Evolutionary conservation across 2,797 vertebrate genomes (phyloP).

Genomic region (Calcarius lapponicus): DNA sequence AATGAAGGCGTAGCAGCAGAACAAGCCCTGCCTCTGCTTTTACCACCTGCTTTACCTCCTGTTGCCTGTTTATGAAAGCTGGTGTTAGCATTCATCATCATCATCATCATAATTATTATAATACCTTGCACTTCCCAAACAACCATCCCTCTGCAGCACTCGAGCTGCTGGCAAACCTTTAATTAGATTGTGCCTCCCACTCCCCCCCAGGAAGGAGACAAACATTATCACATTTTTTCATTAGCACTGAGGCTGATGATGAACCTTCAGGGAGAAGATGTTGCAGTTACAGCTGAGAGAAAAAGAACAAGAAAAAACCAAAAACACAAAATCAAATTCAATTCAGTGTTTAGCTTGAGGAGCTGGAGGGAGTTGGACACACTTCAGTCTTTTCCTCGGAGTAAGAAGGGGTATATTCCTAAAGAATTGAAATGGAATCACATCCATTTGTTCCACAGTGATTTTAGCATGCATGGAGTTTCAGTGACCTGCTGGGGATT

Average conservation of each 20-base stretch:
- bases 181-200: conserved; percentile 42
- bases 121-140: conserved; percentile 5
- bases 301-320: too few species aligned
- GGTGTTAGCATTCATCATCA: not conserved
- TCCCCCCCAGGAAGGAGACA: not conserved
- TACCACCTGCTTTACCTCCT: conserved; percentile 8
- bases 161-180: conserved; percentile 20
- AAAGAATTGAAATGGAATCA: not conserved
- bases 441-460: rapidly evolving
- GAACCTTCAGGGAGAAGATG: not conserved
- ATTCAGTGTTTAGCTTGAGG: not conserved
- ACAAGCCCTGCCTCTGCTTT: not conserved
- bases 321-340: not conserved
- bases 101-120: not conserved
- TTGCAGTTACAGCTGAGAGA: not conserved
- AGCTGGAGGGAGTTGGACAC: rapidly evolving
- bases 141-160: not conserved
- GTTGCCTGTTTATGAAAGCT: conserved; percentile 16
- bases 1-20: not conserved
- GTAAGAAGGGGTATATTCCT: not conserved
- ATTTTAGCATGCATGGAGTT: rapidly evolving
- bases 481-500: not conserved
- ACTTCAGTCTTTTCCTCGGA: not conserved
- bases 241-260: not conserved
- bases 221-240: conserved; percentile 18